phyloP scores from a whole-genome alignment of 2,797 vertebrate genomes.

The Eidolon dupreanum region DNA sequence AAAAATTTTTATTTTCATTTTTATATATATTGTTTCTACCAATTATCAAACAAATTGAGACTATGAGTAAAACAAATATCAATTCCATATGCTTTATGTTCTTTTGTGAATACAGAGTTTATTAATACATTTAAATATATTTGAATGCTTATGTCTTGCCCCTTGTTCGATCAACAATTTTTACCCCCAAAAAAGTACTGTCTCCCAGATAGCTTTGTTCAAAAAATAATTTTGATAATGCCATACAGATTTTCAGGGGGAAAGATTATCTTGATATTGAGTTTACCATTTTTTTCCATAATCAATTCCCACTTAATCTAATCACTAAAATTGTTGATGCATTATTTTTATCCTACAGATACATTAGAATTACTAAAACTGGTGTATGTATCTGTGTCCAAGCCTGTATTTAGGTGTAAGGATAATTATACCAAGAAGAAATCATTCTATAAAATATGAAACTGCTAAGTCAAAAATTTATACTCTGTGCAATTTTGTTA shows the following conservation, averaged over 20 bases:
- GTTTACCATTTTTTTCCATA: neutral
- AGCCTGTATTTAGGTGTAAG: neutral
- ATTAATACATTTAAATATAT: neutral
- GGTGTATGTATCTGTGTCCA: neutral
- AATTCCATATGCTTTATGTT: neutral
- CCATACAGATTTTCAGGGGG: neutral
- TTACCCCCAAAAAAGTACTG: neutral
- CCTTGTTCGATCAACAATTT: neutral
- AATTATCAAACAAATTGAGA: neutral
- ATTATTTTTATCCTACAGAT: neutral
- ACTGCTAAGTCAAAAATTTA: neutral
- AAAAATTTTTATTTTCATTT: neutral
- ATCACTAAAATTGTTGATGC: neutral
- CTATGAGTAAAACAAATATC: neutral
- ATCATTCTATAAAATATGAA: neutral
- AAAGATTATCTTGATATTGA: neutral
- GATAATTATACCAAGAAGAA: neutral
- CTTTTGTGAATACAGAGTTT: neutral
- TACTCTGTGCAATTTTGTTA: neutral
- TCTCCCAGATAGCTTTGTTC: neutral
- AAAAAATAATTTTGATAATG: neutral
- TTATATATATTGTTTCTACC: neutral
- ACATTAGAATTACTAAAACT: neutral
- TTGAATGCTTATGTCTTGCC: neutral
- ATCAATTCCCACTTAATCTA: neutral